Percentiles rank a stretch among this genome's conserved stretches.
phyloP scores from a whole-genome alignment of 2,113 vertebrate species.

The Ophiodon elongatus region DNA sequence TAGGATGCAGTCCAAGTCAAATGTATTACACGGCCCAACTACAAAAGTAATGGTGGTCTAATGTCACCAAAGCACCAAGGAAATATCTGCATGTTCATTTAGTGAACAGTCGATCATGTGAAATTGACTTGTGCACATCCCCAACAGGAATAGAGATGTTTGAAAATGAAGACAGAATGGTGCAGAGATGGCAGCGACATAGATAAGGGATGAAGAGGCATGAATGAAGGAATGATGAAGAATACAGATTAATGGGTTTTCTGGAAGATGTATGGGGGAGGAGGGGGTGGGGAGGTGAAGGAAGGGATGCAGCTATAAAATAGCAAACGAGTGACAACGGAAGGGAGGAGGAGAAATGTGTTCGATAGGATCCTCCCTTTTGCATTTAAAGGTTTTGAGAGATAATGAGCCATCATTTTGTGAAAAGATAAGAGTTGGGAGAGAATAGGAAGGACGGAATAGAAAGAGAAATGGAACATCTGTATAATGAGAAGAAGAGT shows the following conservation, averaged over 20 bases:
- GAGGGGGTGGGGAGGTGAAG: background rate
- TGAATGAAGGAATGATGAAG: conserved; percentile 48
- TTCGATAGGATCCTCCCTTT: background rate
- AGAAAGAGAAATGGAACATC: background rate
- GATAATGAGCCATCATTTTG: conserved; percentile 10
- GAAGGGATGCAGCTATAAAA: conserved; percentile 13
- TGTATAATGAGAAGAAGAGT: background rate
- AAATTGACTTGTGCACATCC: conserved; percentile 3
- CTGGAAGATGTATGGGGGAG: conserved; percentile 28
- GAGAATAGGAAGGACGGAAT: background rate
- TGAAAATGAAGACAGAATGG: conserved; percentile 39
- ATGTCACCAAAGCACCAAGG: background rate
- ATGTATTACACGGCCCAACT: background rate
- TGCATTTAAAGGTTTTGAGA: background rate
- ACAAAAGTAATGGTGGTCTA: background rate
- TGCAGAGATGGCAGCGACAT: conserved; percentile 27
- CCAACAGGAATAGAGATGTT: conserved; percentile 1
- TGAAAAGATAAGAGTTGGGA: no score
- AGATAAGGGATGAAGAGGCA: conserved; percentile 28
- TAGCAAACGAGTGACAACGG: background rate
- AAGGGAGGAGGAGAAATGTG: background rate
- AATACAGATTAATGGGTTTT: conserved; percentile 64
- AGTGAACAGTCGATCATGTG: background rate
- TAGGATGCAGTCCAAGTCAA: background rate
- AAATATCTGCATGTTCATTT: conserved; percentile 13